A percentile compares a stretch with the other conserved stretches of the same genome.
phyloP scores from a whole-genome alignment of 2,888 invertebrate species.

The Hypomecis punctinalis region DNA sequence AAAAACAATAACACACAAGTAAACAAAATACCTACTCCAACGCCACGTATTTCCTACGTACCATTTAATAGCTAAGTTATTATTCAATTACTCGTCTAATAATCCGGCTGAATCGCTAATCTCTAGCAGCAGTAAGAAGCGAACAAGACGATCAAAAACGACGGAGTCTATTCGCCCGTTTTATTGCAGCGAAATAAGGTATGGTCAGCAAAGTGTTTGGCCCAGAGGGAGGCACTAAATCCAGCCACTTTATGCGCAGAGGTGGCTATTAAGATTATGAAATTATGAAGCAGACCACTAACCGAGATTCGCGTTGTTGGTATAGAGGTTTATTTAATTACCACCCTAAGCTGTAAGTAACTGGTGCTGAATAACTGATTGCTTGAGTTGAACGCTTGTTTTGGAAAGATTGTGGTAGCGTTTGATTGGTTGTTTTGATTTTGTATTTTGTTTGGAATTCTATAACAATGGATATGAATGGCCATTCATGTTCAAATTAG shows the following conservation, averaged over 20 bases:
- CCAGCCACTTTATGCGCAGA: slow-evolving; percentile 73
- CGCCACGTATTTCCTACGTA: too few relatives aligned
- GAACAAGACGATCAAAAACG: slow-evolving; percentile 56
- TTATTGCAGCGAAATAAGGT: slow-evolving; percentile 69
- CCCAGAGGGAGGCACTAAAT: slow-evolving; percentile 72
- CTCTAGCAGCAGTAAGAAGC: slow-evolving; percentile 40
- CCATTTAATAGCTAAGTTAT: not conserved
- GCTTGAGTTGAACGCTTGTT: slow-evolving; percentile 7
- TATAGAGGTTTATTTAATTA: slow-evolving; percentile 62
- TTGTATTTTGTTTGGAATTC: too few relatives aligned
- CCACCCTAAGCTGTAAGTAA: slow-evolving; percentile 43
- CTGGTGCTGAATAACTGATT: slow-evolving; percentile 36
- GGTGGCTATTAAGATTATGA: slow-evolving; percentile 78
- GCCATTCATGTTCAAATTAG: too few relatives aligned
- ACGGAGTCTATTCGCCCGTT: slow-evolving; percentile 61
- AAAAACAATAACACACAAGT: too few relatives aligned
- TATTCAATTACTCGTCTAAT: not conserved
- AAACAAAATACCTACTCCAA: too few relatives aligned
- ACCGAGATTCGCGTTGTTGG: slow-evolving; percentile 70
- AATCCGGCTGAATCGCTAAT: slow-evolving; percentile 12
- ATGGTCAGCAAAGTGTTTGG: slow-evolving; percentile 72
- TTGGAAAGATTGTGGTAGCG: not conserved
- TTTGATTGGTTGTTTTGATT: too few relatives aligned
- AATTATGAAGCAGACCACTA: slow-evolving; percentile 76
- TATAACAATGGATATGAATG: too few relatives aligned